Percentiles rank a stretch among this genome's conserved stretches.
Evolutionary conservation across 2,888 invertebrate genomes (phyloP).

Genomic region (Nomada hirtipes): DNA sequence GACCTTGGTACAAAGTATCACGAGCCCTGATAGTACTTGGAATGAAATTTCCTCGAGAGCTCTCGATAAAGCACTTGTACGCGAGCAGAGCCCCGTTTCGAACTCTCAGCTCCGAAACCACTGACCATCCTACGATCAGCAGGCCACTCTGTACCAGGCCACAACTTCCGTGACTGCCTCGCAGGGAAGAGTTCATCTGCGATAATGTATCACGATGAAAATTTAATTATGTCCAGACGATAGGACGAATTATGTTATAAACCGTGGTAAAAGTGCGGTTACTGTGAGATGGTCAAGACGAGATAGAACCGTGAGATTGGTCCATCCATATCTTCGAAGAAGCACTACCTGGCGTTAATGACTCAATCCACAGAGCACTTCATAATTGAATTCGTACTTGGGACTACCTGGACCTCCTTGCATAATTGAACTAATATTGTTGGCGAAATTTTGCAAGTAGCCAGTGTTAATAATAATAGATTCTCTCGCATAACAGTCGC

Average conservation of each 20-base stretch:
- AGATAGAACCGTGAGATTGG: constrained; percentile 67
- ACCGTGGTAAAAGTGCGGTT: constrained; percentile 45
- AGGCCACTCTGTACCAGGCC: constrained; percentile 32
- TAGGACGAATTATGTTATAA: constrained; percentile 27
- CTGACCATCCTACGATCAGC: constrained; percentile 35
- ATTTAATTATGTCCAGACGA: constrained; percentile 49
- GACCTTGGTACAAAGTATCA: constrained; percentile 60
- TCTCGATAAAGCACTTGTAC: constrained; percentile 48
- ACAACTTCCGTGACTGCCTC: constrained; percentile 32
- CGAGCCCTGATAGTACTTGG: constrained; percentile 52
- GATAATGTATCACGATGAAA: constrained; percentile 45
- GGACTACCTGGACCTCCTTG: too few relatives aligned
- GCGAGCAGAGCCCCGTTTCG: constrained; percentile 22
- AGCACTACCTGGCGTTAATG: constrained; percentile 61
- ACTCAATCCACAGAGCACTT: constrained; percentile 74
- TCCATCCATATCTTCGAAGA: constrained; percentile 65
- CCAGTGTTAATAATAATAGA: too few relatives aligned
- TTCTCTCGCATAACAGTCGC: too few relatives aligned
- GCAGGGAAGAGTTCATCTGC: constrained; percentile 10
- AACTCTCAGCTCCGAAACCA: constrained; percentile 31
- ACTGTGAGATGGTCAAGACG: constrained; percentile 5
- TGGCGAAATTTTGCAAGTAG: too few relatives aligned
- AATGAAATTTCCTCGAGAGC: constrained; percentile 67
- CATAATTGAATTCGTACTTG: too few relatives aligned
- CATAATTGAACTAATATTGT: too few relatives aligned